A percentile compares a stretch with the other conserved stretches of the same genome.
These are phyloP conservation scores for Colletes latitarsis DNA, from an alignment of 1,140 invertebrate species.

Conservation along the genomic window DNA sequence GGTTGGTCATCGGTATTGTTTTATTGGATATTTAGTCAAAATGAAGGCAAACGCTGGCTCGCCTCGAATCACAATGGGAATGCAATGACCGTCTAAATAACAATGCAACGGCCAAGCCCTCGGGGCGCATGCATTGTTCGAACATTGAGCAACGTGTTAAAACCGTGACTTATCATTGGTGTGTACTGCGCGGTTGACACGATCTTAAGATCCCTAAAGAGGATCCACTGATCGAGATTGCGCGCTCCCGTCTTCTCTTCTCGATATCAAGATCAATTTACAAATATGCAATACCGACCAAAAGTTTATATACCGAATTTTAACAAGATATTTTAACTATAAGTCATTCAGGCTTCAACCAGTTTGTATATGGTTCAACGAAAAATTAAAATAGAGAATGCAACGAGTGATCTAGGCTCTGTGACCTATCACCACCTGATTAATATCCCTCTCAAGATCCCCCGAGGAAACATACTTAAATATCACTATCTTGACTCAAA, in stretches of 20 bases:
- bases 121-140: conserved; percentile 20
- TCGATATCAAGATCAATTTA: neutral
- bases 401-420: too few relatives aligned
- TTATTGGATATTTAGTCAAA: neutral
- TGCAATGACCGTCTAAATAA: conserved; percentile 31
- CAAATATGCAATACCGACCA: neutral
- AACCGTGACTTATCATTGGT: conserved; percentile 17
- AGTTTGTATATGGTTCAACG: too few relatives aligned
- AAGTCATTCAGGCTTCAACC: too few relatives aligned
- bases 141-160: conserved; percentile 10
- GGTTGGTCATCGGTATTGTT: too few relatives aligned
- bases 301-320: too few relatives aligned
- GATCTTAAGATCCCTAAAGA: neutral
- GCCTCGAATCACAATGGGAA: conserved; percentile 1
- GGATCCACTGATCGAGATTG: conserved; percentile 7
- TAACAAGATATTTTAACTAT: too few relatives aligned
- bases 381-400: too few relatives aligned
- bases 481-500: too few relatives aligned
- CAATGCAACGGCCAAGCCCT: conserved; percentile 26
- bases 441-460: too few relatives aligned
- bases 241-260: too few relatives aligned
- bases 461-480: too few relatives aligned
- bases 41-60: neutral
- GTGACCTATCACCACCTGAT: too few relatives aligned
- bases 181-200: neutral